These are phyloP conservation scores for Myxocyprinus asiaticus DNA, from an alignment of 2,113 vertebrate species.

Conservation along the genomic window DNA sequence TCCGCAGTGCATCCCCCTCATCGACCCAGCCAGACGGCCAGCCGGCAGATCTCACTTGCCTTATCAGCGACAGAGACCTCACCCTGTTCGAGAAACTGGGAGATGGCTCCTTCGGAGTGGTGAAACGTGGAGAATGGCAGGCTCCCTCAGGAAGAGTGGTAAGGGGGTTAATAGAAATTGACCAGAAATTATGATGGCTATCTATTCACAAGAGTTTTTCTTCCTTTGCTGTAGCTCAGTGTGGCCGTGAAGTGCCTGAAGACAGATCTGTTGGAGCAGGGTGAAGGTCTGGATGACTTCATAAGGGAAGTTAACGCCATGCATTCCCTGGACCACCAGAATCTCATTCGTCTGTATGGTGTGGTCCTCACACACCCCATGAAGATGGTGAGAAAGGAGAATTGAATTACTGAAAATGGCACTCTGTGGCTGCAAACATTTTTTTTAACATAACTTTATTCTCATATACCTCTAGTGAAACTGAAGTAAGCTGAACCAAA, in stretches of 20 bases:
- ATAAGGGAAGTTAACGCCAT: constrained; percentile 97
- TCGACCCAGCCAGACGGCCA: constrained; percentile 60
- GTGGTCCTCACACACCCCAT: constrained; percentile 96
- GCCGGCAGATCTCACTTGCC: constrained; percentile 87
- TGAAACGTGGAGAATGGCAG: constrained; percentile 92
- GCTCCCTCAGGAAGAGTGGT: constrained; percentile 87
- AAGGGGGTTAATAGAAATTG: constrained; percentile 55
- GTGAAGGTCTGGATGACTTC: constrained; percentile 93
- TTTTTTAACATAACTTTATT: no score
- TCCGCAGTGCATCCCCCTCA: constrained; percentile 74
- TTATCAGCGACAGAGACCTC: constrained; percentile 91
- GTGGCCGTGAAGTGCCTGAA: constrained; percentile 98
- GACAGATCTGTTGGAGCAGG: constrained; percentile 86
- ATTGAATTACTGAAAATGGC: no score
- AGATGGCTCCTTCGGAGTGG: constrained; percentile 93
- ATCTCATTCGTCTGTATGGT: constrained; percentile 93
- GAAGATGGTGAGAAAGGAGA: constrained; percentile 81
- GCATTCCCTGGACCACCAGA: constrained; percentile 94
- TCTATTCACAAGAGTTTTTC: background rate
- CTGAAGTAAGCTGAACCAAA: no score
- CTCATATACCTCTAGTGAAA: no score
- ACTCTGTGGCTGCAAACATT: no score
- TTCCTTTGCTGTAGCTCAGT: constrained; percentile 75
- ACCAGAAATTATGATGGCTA: no score
- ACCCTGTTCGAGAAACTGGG: constrained; percentile 91